These are phyloP conservation scores for Remorina albescens DNA, from an alignment of 2,797 vertebrate species.

Conservation along the genomic window DNA sequence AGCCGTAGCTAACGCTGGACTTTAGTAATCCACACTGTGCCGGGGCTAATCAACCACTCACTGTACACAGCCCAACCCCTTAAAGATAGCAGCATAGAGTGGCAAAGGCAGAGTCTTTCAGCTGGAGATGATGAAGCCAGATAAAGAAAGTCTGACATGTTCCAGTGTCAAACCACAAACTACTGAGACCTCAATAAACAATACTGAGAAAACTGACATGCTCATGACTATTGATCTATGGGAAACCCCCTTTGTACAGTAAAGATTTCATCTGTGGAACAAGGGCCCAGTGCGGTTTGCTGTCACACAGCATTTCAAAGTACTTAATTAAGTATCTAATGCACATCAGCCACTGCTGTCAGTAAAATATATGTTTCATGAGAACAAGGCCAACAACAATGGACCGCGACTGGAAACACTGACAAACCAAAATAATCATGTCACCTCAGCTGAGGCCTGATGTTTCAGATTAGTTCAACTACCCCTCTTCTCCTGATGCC, in stretches of 20 bases:
- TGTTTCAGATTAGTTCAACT: background rate
- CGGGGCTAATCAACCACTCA: background rate
- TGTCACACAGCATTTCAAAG: background rate
- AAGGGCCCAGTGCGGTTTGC: background rate
- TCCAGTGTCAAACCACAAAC: background rate
- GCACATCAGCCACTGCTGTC: background rate
- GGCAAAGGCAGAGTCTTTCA: conserved; percentile 41
- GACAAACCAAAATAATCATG: background rate
- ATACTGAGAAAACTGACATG: background rate
- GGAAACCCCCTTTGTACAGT: background rate
- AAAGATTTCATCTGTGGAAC: background rate
- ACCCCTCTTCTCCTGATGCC: background rate
- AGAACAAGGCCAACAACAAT: background rate
- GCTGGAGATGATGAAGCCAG: conserved; percentile 35
- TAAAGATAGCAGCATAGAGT: too few species aligned
- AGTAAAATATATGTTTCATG: background rate
- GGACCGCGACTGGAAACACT: background rate
- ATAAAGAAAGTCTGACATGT: conserved; percentile 49
- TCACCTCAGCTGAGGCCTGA: background rate
- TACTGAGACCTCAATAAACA: background rate
- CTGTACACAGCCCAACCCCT: too few species aligned
- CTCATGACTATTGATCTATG: background rate
- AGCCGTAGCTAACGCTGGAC: background rate
- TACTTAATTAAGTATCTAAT: background rate
- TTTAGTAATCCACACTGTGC: background rate